Percentiles rank a stretch among this genome's conserved stretches.
Conservation (phyloP, 2,113 vertebrate species). For the Prolemur simus region DNA sequence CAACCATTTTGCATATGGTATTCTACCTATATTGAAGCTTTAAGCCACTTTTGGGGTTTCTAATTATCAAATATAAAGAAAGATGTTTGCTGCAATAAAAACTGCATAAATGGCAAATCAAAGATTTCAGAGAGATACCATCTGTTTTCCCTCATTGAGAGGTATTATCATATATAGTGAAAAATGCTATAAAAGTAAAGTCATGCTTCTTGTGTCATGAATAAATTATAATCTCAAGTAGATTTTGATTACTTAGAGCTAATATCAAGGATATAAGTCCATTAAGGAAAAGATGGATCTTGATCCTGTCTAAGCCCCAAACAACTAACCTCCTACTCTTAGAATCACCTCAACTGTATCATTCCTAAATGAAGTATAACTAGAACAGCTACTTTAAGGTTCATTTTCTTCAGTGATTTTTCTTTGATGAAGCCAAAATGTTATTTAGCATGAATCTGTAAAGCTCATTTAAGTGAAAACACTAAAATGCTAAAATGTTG, state of each 20-base stretch:
- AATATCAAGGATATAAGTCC: background rate
- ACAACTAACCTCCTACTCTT: background rate
- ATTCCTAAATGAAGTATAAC: background rate
- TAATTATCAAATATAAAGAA: slow-evolving; percentile 26
- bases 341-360: background rate
- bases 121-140: background rate
- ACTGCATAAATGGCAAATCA: slow-evolving; percentile 16
- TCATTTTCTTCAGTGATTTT: background rate
- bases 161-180: background rate
- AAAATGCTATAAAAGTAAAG: slow-evolving; percentile 15
- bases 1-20: background rate
- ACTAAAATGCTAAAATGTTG: background rate
- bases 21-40: background rate
- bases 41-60: background rate
- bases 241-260: background rate
- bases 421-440: slow-evolving; percentile 29
- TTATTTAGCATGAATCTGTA: background rate
- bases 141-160: slow-evolving; percentile 50
- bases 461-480: slow-evolving; percentile 15
- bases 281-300: background rate
- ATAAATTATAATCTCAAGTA: background rate
- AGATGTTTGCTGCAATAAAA: slow-evolving; percentile 40
- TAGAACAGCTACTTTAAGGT: background rate
- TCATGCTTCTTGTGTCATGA: background rate
- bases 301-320: background rate